Evolutionary conservation across 2,797 vertebrate genomes (phyloP), one percentile per base, ranked within the genome.

Genomic region (Luscinia luscinia): DNA sequence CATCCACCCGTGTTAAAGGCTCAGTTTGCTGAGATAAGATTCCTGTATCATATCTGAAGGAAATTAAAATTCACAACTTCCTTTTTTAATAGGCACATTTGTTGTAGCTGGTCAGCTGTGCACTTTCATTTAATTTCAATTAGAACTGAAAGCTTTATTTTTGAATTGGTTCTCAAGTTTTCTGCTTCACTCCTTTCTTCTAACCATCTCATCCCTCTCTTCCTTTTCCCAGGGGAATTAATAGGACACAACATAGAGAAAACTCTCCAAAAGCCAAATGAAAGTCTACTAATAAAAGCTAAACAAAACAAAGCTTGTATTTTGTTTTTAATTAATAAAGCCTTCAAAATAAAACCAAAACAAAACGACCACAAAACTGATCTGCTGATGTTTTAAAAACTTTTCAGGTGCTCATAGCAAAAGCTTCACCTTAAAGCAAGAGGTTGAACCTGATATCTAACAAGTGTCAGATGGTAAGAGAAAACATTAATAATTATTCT

Each of bases 111-210:
- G 40, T 48, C 77, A 88, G 63, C 26, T 90, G 59, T 70, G 80
- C 32, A 45, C 79, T 95, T 95, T 93, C 18, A 88, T 86, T 89
- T 87, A 19, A 70, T 83, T 77, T 89, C 57, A 85, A 32, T 84
- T 76, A 91, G 43, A 88, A 93, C 28, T 32, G 51, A 87, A 90
- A 94, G 55, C 34, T 91, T 88, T 62, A 54, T 36, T 80, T 93
- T 77, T 86, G 6, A 86, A 61, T 73, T 54, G 36, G 6, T 82
- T 95, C 62, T 91, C 46, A 66, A 66, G 61, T 73, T 84, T 86
- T 83, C 58, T 91, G 54, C 46, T 92, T 54, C 36, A 52, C 73
- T 93, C 62, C 46, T 68, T 43, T 43, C 76, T 90, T 81, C 67
- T 89, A 66, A 78, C 20, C 16, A 24, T 30, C 32, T 90, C 59